These are phyloP conservation scores for Lepus oiostolus DNA, from an alignment of 2,797 vertebrate genomes.

Conservation along the genomic window DNA sequence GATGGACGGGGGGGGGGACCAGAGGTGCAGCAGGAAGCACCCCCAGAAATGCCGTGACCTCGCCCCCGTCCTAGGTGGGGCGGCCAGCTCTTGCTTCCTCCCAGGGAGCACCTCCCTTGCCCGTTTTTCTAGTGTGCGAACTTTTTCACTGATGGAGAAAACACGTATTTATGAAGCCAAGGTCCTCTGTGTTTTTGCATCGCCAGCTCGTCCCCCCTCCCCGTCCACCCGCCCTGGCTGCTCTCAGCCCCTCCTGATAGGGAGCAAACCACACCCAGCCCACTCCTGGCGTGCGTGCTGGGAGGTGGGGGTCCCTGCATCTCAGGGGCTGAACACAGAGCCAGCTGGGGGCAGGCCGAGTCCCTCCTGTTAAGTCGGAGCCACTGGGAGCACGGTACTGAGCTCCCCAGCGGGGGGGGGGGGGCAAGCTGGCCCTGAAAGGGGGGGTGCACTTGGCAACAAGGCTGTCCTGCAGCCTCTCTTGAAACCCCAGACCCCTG, in stretches of 20 bases:
- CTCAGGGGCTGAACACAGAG: not conserved
- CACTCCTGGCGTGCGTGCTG: not conserved
- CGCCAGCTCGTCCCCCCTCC: not conserved
- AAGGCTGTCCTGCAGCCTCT: not conserved
- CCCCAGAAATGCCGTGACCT: not conserved
- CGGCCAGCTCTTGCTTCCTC: not conserved
- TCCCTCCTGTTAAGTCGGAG: not conserved
- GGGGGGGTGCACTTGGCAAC: not conserved
- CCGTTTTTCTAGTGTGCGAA: conserved; percentile 58
- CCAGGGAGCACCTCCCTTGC: not conserved
- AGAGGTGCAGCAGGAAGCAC: fast-evolving
- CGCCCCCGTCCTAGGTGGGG: fast-evolving
- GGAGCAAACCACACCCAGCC: no score
- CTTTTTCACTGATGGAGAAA: conserved; percentile 64
- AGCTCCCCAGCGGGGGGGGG: not conserved
- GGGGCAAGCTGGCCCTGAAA: not conserved
- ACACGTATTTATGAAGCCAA: conserved; percentile 70
- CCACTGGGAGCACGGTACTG: not conserved
- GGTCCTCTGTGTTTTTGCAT: not conserved
- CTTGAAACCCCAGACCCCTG: not conserved
- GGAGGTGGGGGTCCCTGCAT: no score
- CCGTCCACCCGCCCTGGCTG: not conserved
- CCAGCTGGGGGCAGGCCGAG: not conserved
- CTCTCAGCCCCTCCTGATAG: not conserved
- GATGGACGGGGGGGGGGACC: no score